Base-by-base conservation (phyloP, 2,888 invertebrate genomes). In the Meiosimyza platycephala region DNA sequence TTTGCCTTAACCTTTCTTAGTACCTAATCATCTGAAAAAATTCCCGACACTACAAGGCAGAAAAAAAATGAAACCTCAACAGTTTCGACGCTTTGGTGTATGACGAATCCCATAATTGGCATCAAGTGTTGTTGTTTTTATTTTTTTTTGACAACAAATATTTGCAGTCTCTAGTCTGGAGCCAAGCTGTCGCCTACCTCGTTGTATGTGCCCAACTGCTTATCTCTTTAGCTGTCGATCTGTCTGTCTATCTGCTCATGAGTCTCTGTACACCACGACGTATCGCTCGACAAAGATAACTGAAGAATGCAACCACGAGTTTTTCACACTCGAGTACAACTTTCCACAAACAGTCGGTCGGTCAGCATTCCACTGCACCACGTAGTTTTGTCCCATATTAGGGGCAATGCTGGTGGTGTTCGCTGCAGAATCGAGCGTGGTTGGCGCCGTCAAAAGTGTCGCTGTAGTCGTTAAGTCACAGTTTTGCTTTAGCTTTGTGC, bases 341-440 rank as follows among this genome's bases (percentile, higher is more conserved):
- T 28, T n/a, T 66, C 40, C 55, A 15, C 18, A 50, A 47, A 33
- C 67, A 66, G 40, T 40, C 40, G 5, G 40, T 40, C 40, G 40
- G 40, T 40, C 40, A 40, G 15, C 57, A 67, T 67, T 67, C 67
- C 57, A 22, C 48, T 40, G 48, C 33, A 51, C 51, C 22, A n/a
- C 40, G 60, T 62, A 40, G 40, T 40, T 62, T 52, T 40, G 52
- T 55, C 22, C 70, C 70, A 63, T 70, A 70, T 70, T 70, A 47
- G 70, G 70, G 63, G 63, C 18, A 47, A 40, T 50, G 55, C 54
- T 33, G 28, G 22, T 40, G 40, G 51, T 65, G 65, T 47, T 68
- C 59, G 33, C 48, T 33, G 33, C n/a, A 50, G 12, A 40, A 40
- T 6, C 28, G 52, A 63, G 70, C 70, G 70, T 70, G 70, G 70